Evolutionary conservation across 2,888 invertebrate genomes (phyloP).

Genomic region (Capitulum mitella): DNA sequence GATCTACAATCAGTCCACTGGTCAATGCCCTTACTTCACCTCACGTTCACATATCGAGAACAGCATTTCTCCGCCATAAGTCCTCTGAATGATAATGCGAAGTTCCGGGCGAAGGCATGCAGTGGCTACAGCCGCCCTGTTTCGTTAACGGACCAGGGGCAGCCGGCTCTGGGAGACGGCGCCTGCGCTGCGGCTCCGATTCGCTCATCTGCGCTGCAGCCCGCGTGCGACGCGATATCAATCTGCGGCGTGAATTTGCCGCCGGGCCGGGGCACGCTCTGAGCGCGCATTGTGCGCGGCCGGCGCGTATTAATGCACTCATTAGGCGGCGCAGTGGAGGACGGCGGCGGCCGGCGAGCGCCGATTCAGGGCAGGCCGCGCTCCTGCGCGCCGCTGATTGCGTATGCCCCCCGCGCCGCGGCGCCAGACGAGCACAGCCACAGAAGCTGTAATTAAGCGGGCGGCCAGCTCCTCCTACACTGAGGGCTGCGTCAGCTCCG

Average conservation of each 20-base stretch:
- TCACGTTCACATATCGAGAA: too few species aligned
- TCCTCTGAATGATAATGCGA: too few species aligned
- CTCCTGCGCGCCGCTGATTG: background rate
- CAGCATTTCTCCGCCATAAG: too few species aligned
- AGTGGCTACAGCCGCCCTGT: too few species aligned
- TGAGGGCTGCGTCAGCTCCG: too few species aligned
- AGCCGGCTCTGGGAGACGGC: background rate
- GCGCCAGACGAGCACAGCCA: background rate
- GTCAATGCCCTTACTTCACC: too few species aligned
- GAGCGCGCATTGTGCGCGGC: background rate
- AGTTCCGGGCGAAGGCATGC: too few species aligned
- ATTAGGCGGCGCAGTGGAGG: background rate
- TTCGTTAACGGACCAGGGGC: too few species aligned
- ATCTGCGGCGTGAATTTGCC: background rate
- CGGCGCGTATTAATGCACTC: background rate
- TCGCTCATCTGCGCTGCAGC: background rate
- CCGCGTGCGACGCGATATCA: background rate
- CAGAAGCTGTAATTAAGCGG: background rate
- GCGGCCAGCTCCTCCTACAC: background rate
- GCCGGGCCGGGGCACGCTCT: background rate
- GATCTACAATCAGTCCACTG: too few species aligned
- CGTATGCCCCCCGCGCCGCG: background rate
- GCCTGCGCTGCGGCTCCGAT: background rate
- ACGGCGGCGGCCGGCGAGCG: background rate
- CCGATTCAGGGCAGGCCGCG: background rate